A percentile compares a stretch with the other conserved stretches of the same genome.
phyloP scores from a whole-genome alignment of 1,140 invertebrate species.

The Caenorhabditis elegans region WBcel235 BX284605.5:9394001-9394500 shows the following conservation, averaged over 20 bases:
- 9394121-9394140: constrained; percentile 30
- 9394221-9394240: neutral
- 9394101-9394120: neutral
- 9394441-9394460: neutral
- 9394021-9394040: constrained; percentile 49
- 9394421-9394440: neutral
- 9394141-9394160: constrained; percentile 30
- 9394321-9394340: neutral
- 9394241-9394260: neutral
- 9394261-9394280: neutral
- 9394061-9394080: constrained; percentile 47
- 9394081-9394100: too few relatives aligned
- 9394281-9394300: neutral
- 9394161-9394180: constrained; percentile 31
- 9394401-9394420: neutral
- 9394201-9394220: neutral
- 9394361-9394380: neutral
- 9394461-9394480: neutral
- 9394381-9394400: neutral
- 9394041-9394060: constrained; percentile 51
- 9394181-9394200: neutral
- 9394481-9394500: too few relatives aligned
- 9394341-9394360: neutral
- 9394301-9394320: neutral
- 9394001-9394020: constrained; percentile 44